Evolutionary conservation across 2,113 vertebrate genomes (phyloP), one percentile per base, ranked within the genome.

Genomic region (Craseonycteris thonglongyai): DNA sequence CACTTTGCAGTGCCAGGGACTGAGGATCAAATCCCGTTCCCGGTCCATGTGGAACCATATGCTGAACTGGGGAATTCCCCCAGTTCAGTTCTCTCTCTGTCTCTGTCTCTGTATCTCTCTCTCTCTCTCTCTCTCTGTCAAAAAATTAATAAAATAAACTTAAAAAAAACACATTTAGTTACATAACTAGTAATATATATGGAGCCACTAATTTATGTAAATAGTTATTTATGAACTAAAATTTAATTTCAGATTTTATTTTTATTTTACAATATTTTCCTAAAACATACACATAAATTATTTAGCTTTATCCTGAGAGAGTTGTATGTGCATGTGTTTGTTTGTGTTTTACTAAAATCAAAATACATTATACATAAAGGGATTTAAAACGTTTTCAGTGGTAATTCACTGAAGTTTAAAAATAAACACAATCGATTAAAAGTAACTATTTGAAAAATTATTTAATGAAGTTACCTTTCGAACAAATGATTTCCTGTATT

Each of bases 401-500:
- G 4, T 42, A 82, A 68, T 35, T 88, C 19, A 83, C 47, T 68
- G 12, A 89, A 45, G 30, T 54, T 58, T 69, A 80, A 30, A 90
- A 94, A 66, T 58, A 93, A 94, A 80, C 5, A 90, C 5, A 63
- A 83, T 15, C 42, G 24, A 81, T 2, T 66, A 88, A 89, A 87
- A 82, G 26, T 21, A 91, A 84, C 42, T 33, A 22, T 85, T 87
- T 66, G 33, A 95, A 96, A 81, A 30, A 35, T 69, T 59, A 93
- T 10, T 88, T 96, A 54, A 82, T 6, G 95, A 95, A 97, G 90
- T 98, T 98, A 99, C 98, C 98, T 99, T 99, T 96, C 98, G 96
- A 90, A 99, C 98, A 96, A 98, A 98, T 1, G 98, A 95, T 97
- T 99, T 99, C 88, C 98, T 98, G 47, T 98, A 98, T 95, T 99